A percentile compares a stretch with the other conserved stretches of the same genome.
Conservation (phyloP, 2,888 invertebrate species). For the Clivina fossor region DNA sequence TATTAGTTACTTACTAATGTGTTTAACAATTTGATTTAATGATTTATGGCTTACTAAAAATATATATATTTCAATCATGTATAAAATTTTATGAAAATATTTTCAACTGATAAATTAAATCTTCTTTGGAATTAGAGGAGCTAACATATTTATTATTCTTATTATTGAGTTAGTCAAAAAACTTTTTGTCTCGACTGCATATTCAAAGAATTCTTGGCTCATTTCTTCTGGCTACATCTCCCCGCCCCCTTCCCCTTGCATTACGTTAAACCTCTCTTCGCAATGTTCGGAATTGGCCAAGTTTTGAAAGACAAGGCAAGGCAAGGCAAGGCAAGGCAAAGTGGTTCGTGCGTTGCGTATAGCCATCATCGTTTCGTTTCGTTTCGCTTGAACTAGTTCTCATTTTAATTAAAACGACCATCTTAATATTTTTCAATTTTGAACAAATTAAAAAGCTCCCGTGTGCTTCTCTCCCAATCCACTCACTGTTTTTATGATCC, state of each 20-base stretch:
- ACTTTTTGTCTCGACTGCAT: too few relatives aligned
- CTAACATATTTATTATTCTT: too few relatives aligned
- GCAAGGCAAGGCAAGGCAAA: too few relatives aligned
- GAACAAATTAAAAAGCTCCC: conserved; percentile 48
- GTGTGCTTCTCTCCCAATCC: conserved; percentile 6
- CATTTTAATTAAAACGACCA: conserved; percentile 52
- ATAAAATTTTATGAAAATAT: too few relatives aligned
- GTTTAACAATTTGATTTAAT: too few relatives aligned
- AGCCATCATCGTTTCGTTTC: conserved; percentile 4
- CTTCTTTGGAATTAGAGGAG: too few relatives aligned
- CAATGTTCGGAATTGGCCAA: conserved; percentile 22
- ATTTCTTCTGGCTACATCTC: conserved; percentile 10
- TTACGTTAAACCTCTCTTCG: conserved; percentile 29
- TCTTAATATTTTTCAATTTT: conserved; percentile 53
- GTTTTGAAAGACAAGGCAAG: conserved; percentile 29
- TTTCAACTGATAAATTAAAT: too few relatives aligned
- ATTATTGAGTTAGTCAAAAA: too few relatives aligned
- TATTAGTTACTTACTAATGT: too few relatives aligned
- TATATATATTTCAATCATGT: too few relatives aligned
- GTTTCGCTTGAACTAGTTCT: conserved; percentile 42
- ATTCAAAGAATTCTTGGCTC: conserved; percentile 20
- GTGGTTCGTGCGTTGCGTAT: too few relatives aligned
- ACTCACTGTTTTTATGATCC: conserved; percentile 13
- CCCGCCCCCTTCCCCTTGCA: conserved; percentile 3
- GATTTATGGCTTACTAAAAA: too few relatives aligned